phyloP scores from a whole-genome alignment of 2,797 vertebrate genomes.

The Orientallactaga sibirica region DNA sequence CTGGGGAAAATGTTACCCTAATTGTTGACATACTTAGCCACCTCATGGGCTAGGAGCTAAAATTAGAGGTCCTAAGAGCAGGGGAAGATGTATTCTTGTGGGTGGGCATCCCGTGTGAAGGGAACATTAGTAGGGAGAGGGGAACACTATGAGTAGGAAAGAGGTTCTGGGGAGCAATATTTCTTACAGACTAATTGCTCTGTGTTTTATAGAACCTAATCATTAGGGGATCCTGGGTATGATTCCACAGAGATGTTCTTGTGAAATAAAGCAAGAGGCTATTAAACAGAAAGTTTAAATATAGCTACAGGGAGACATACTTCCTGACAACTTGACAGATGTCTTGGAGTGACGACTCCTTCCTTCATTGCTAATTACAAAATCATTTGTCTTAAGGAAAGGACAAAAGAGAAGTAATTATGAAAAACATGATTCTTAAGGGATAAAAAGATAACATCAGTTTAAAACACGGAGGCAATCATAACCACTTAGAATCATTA shows the following conservation, averaged over 20 bases:
- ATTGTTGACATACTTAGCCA: slow-evolving; percentile 75
- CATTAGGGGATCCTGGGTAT: slow-evolving; percentile 90
- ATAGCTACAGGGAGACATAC: slow-evolving; percentile 91
- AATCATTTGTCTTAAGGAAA: slow-evolving; percentile 91
- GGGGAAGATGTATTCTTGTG: not conserved
- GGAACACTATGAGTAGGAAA: slow-evolving; percentile 81
- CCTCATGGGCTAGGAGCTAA: slow-evolving; percentile 70
- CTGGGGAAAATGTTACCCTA: slow-evolving; percentile 70
- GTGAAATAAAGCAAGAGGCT: slow-evolving; percentile 92
- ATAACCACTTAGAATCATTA: slow-evolving; percentile 92
- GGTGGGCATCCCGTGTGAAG: slow-evolving; percentile 56
- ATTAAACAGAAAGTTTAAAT: slow-evolving; percentile 94
- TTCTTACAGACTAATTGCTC: slow-evolving; percentile 89
- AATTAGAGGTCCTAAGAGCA: slow-evolving; percentile 36
- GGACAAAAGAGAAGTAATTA: slow-evolving; percentile 94
- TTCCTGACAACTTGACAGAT: slow-evolving; percentile 93
- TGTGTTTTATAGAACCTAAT: slow-evolving; percentile 90
- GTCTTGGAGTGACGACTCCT: slow-evolving; percentile 90
- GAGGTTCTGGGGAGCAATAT: slow-evolving; percentile 87
- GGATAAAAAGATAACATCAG: slow-evolving; percentile 92
- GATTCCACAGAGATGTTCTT: slow-evolving; percentile 88
- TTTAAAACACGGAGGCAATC: slow-evolving; percentile 91
- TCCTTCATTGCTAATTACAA: slow-evolving; percentile 93
- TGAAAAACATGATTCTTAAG: slow-evolving; percentile 92
- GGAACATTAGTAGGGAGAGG: slow-evolving; percentile 59